A percentile compares a stretch with the other conserved stretches of the same genome.
phyloP scores from a whole-genome alignment of 1,140 invertebrate genomes.

The Drosophila nannoptera region DNA sequence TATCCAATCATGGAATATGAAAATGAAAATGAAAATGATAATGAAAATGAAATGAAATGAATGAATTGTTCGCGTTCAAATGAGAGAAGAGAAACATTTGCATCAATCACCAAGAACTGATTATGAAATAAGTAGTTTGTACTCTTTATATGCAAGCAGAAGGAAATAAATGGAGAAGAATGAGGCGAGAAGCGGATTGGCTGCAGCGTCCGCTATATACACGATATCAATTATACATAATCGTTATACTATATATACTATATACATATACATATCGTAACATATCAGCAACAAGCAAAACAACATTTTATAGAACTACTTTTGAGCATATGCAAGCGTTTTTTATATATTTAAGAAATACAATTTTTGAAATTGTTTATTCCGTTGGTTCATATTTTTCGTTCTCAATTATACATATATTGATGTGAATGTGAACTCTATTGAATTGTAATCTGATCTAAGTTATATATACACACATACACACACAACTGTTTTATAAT shows the following conservation, averaged over 20 bases:
- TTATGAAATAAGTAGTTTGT: slow-evolving; percentile 79
- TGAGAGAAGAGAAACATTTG: slow-evolving; percentile 49
- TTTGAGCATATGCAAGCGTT: slow-evolving; percentile 52
- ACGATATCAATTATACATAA: slow-evolving; percentile 49
- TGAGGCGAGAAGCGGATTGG: slow-evolving; percentile 36
- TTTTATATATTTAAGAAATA: slow-evolving; percentile 54
- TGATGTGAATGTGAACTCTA: slow-evolving; percentile 54
- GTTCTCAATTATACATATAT: background rate
- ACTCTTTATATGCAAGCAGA: slow-evolving; percentile 68
- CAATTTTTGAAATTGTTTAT: slow-evolving; percentile 72
- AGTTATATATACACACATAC: slow-evolving; percentile 42
- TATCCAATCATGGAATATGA: background rate
- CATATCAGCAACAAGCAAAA: slow-evolving; percentile 60
- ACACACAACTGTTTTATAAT: slow-evolving; percentile 32
- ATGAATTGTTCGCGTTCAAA: slow-evolving; percentile 40
- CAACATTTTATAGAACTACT: slow-evolving; percentile 68
- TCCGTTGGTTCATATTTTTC: slow-evolving; percentile 35
- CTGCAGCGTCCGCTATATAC: slow-evolving; percentile 41
- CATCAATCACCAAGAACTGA: slow-evolving; percentile 78
- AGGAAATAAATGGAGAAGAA: slow-evolving; percentile 5
- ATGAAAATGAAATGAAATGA: slow-evolving; percentile 15
- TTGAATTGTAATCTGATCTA: slow-evolving; percentile 66
- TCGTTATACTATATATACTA: slow-evolving; percentile 34
- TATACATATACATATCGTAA: slow-evolving; percentile 50
- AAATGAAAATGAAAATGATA: slow-evolving; percentile 21